Evolutionary conservation across 2,888 invertebrate genomes (phyloP).

Genomic region (Xanthorhoe spadicearia): DNA sequence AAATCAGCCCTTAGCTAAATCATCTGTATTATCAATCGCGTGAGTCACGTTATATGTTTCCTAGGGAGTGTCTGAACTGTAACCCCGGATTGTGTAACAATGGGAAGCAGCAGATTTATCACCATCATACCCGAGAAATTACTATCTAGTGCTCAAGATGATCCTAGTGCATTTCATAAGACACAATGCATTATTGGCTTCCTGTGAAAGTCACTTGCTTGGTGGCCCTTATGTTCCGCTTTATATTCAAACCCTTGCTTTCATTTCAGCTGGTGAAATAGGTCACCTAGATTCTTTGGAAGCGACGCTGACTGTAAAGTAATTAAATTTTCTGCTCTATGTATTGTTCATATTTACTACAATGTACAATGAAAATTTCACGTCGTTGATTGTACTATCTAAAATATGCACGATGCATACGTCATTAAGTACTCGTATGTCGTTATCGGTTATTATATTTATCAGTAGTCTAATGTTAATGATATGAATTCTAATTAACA

Average conservation of each 20-base stretch:
- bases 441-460: background rate
- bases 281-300: background rate
- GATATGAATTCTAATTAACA: too few relatives aligned
- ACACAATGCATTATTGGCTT: conserved; percentile 34
- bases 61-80: conserved; percentile 52
- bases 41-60: conserved; percentile 53
- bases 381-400: background rate
- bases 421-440: too few relatives aligned
- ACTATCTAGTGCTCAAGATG: conserved; percentile 43
- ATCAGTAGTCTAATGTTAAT: background rate
- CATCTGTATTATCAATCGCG: conserved; percentile 56
- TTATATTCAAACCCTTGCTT: conserved; percentile 9
- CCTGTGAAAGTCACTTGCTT: conserved; percentile 36
- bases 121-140: conserved; percentile 42
- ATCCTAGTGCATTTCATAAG: conserved; percentile 38
- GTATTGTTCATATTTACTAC: background rate
- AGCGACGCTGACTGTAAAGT: background rate
- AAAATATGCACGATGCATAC: background rate
- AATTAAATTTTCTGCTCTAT: background rate
- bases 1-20: conserved; percentile 44
- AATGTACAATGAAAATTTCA: background rate
- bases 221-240: conserved; percentile 13
- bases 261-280: background rate
- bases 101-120: conserved; percentile 51
- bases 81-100: conserved; percentile 54